These are phyloP conservation scores for Chloroclystis v-ata DNA, from an alignment of 2,888 invertebrate genomes.

Conservation along the genomic window DNA sequence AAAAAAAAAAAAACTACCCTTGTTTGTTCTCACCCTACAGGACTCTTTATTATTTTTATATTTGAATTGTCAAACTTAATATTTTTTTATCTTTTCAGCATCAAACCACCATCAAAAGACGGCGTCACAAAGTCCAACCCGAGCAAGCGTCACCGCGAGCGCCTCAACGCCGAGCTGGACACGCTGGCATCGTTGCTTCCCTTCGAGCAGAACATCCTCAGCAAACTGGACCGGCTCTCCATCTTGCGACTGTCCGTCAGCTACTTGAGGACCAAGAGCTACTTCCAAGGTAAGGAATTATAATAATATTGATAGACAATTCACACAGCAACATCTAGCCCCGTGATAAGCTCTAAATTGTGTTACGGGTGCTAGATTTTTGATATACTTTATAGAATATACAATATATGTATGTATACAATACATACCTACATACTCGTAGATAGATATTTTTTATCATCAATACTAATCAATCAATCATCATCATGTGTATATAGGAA, in stretches of 20 bases:
- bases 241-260: constrained; percentile 98
- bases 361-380: too few relatives aligned
- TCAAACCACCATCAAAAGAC: constrained; percentile 96
- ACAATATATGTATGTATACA: too few relatives aligned
- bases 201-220: constrained; percentile 98
- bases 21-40: too few relatives aligned
- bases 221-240: constrained; percentile 98
- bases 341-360: too few relatives aligned
- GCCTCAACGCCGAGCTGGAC: constrained; percentile 98
- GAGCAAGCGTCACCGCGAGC: constrained; percentile 97
- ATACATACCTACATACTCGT: too few relatives aligned
- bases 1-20: too few relatives aligned
- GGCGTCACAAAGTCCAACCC: constrained; percentile 98
- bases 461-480: too few relatives aligned
- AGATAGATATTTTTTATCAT: too few relatives aligned
- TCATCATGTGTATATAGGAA: too few relatives aligned
- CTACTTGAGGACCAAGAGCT: constrained; percentile 98
- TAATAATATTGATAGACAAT: too few relatives aligned
- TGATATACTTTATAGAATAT: too few relatives aligned
- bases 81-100: constrained; percentile 74
- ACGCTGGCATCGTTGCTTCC: constrained; percentile 95
- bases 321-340: too few relatives aligned
- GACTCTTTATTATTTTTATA: background rate
- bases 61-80: background rate
- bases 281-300: constrained; percentile 98